A percentile compares a stretch with the other conserved stretches of the same genome.
These are phyloP conservation scores for Chaetodon trifasciatus DNA, from an alignment of 2,797 vertebrate species.

Conservation along the genomic window DNA sequence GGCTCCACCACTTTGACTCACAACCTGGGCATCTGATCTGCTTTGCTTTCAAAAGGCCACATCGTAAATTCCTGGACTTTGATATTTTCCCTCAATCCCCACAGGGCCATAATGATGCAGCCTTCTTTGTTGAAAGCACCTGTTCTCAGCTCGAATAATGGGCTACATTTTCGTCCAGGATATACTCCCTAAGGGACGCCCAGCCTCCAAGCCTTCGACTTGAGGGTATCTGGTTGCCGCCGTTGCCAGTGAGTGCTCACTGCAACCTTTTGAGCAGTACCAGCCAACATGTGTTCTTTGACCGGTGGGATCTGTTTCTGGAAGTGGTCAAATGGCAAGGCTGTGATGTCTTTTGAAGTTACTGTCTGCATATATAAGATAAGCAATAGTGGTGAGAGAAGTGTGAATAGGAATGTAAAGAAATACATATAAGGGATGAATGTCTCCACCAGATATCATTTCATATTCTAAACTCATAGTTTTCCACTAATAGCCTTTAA, in stretches of 20 bases:
- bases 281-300: constrained; percentile 39
- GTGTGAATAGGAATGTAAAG: not conserved
- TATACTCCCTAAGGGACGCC: constrained; percentile 68
- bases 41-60: constrained; percentile 63
- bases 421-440: not conserved
- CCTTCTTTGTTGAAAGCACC: constrained; percentile 78
- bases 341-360: constrained; percentile 24
- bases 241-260: constrained; percentile 39
- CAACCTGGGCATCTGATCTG: constrained; percentile 54
- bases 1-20: constrained; percentile 36
- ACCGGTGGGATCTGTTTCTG: constrained; percentile 29
- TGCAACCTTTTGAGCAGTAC: constrained; percentile 38
- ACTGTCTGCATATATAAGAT: constrained; percentile 10
- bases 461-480: too few relatives aligned
- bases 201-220: constrained; percentile 50
- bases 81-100: constrained; percentile 72
- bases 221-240: constrained; percentile 69
- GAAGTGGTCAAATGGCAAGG: constrained; percentile 33
- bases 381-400: not conserved
- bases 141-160: constrained; percentile 76
- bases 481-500: not conserved
- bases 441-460: not conserved
- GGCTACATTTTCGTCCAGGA: constrained; percentile 69
- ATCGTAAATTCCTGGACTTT: constrained; percentile 66
- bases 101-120: constrained; percentile 65